Percentiles rank a stretch among this genome's conserved stretches.
Evolutionary conservation across 2,888 invertebrate species (phyloP).

Genomic region (Amblyteles armatorius): DNA sequence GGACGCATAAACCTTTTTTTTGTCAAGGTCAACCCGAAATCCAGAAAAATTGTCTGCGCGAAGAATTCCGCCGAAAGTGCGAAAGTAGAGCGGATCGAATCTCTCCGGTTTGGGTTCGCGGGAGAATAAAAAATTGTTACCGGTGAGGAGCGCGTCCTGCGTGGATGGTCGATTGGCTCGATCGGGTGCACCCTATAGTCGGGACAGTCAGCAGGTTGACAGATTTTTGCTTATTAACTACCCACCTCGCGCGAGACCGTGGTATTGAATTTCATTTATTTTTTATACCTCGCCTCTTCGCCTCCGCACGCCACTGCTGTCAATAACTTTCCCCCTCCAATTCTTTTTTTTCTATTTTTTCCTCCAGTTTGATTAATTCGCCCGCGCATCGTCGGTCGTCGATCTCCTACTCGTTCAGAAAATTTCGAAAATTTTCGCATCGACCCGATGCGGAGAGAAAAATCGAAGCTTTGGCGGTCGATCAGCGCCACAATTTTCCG

Average conservation of each 20-base stretch:
- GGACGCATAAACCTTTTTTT: not conserved
- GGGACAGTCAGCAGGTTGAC: constrained; percentile 65
- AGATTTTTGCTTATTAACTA: constrained; percentile 79
- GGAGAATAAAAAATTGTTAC: constrained; percentile 5
- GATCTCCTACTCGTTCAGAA: constrained; percentile 61
- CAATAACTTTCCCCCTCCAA: constrained; percentile 80
- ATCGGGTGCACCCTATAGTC: not conserved
- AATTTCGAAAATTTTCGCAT: constrained; percentile 59
- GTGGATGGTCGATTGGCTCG: constrained; percentile 23
- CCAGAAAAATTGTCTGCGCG: not conserved
- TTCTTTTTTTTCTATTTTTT: constrained; percentile 12
- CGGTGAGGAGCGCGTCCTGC: constrained; percentile 14
- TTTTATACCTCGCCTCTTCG: constrained; percentile 73
- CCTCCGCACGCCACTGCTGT: constrained; percentile 70
- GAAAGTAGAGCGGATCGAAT: not conserved
- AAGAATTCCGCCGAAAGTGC: not conserved
- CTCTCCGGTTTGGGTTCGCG: not conserved
- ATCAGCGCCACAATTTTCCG: not conserved
- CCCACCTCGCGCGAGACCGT: constrained; percentile 59
- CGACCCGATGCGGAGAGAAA: constrained; percentile 38
- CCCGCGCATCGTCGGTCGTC: constrained; percentile 28
- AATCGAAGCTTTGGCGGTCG: constrained; percentile 4
- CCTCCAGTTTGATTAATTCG: constrained; percentile 79
- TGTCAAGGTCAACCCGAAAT: not conserved
- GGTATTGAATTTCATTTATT: constrained; percentile 80